These are phyloP conservation scores for Drosophila pectinifera DNA, from an alignment of 1,140 invertebrate genomes.

Conservation along the genomic window DNA sequence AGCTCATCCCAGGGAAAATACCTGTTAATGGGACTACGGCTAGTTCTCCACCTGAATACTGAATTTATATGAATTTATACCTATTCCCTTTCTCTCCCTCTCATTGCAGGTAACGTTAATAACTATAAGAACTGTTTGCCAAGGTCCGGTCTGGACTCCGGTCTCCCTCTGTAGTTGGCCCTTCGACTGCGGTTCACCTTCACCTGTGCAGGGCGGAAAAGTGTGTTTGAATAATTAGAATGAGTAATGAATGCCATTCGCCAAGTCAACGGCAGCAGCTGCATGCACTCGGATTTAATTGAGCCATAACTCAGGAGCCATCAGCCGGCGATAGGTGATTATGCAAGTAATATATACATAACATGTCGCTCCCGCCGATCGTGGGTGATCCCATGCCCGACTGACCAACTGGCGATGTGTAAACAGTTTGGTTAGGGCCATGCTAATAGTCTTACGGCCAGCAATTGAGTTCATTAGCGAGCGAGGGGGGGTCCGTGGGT, in stretches of 20 bases:
- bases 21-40: conserved; percentile 8
- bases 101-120: conserved; percentile 50
- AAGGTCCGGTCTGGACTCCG: conserved; percentile 6
- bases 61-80: conserved; percentile 6
- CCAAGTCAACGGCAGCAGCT: conserved; percentile 46
- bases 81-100: conserved; percentile 1
- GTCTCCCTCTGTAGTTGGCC: background rate
- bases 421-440: conserved; percentile 58
- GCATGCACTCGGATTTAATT: conserved; percentile 64
- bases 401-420: conserved; percentile 58
- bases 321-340: conserved; percentile 17
- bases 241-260: conserved; percentile 42
- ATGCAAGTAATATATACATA: conserved; percentile 7
- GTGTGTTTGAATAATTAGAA: conserved; percentile 33
- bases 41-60: conserved; percentile 10
- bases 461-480: conserved; percentile 68
- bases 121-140: conserved; percentile 29
- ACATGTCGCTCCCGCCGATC: conserved; percentile 4
- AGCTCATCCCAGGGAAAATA: conserved; percentile 7
- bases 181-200: conserved; percentile 25
- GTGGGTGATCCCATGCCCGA: conserved; percentile 22
- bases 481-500: background rate
- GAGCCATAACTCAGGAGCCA: conserved; percentile 38
- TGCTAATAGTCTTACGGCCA: conserved; percentile 70
- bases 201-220: conserved; percentile 6